Base-by-base conservation (phyloP, 92 coral and sea anemone species). In the Zoanthus gigantus region DNA sequence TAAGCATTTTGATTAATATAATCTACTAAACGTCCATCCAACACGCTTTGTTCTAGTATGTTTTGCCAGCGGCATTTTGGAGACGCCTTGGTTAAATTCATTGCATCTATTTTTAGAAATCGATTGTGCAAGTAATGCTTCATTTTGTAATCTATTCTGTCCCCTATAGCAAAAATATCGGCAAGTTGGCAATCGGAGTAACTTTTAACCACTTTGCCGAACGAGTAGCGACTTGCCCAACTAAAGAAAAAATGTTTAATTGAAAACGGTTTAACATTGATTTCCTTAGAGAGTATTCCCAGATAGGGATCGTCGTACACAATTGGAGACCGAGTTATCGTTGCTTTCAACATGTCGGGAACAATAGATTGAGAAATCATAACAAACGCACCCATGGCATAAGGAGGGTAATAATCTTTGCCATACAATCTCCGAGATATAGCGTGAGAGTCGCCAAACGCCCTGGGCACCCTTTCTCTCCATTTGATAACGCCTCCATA, bases 301-400 rank as follows among this genome's bases (percentile, higher is more conserved):
- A 92, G 58, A 71, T 92, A 92, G 0, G 92, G 89, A 87, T 92
- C 95, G 45, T 92, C 95, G 7, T 90, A 88, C 34, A 87, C 93
- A 31, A 89, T 86, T 12, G 95, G 93, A 2, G 53, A 16, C 34
- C 77, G 88, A 14, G 60, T 65, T 34, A 61, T 46, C 17, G 89
- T 81, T 63, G 89, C 86, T 23, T 88, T 75, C 4, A 92, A 66
- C 29, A 92, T 79, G 6, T 92, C 93, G 3, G 91, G 95, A 18
- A 90, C 58, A 29, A 92, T 71, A 11, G 66, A 72, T 15, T 30
- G 30, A 4, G 95, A 74, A 46, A 92, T 72, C 15, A 90, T 54
- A 77, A 82, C 79, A 30, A 92, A 92, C 10, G 93, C 88, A 7
- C 95, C 95, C 0, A 83, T 77, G 29, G 90, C 84, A 61, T 92